Evolutionary conservation across 2,888 invertebrate genomes (phyloP), one percentile per base, ranked within the genome.

Genomic region (Diploptera punctata): DNA sequence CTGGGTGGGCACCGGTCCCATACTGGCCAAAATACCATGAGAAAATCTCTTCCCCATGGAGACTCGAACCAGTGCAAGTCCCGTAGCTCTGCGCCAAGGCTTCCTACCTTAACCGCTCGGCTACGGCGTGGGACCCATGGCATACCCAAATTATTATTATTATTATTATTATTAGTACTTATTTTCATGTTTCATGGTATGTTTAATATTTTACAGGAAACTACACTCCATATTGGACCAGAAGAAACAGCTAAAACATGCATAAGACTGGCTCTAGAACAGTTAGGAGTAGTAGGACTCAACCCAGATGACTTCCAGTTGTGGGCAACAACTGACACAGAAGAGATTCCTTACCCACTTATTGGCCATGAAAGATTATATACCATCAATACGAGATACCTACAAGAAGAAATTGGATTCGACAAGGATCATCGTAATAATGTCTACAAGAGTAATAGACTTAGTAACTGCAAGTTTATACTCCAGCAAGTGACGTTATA

Each of bases 321-420:
- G 52, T 95, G 93, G 87, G 91, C 93, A 16, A 86, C 90, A 76
- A 90, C 91, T 29, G 87, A 90, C 0, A 84, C 89, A 52, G 94
- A 94, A 76, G 90, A 92, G 29, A 87, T 91, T 0, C 91, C 92
- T 0, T 91, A 92, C 78, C 92, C 93, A 0, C 84, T 95, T 54
- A 88, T 93, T 47, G 94, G 95, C 10, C 93, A 93, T 81, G 95
- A 95, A 80, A 86, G 92, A 78, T 94, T 94, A 0, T 94, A 93
- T 81, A 91, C 93, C 77, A 90, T 95, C 78, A 93, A 94, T 84
- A 82, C 91, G 79, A 89, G 89, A 75, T 89, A 90, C 83, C 86
- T 94, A 77, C 85, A 94, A 74, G 93, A 94, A 80, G 90, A 90
- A 0, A 81, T 93, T 49, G 92, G 92, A 1, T 92, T 92, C 79